Conservation (phyloP, 2,113 vertebrate genomes). For the Callaeas wilsoni region DNA sequence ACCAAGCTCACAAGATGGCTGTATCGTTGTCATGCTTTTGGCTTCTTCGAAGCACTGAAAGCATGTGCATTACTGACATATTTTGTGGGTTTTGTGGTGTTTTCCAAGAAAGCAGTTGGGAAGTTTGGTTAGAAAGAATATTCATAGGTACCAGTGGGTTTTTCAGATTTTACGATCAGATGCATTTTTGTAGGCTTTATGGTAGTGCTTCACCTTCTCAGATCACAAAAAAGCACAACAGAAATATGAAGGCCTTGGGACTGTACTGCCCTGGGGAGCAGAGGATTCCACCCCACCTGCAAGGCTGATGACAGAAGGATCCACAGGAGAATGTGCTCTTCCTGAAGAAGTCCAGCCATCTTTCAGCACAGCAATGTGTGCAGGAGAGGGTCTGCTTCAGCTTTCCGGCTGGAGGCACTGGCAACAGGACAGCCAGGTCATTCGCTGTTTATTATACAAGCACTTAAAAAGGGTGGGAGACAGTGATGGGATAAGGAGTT, state of each 20-base stretch:
- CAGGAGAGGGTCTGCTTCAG: neutral
- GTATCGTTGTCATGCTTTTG: neutral
- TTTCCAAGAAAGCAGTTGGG: neutral
- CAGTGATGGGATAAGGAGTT: neutral
- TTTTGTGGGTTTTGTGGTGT: neutral
- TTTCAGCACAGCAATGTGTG: neutral
- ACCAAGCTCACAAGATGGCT: neutral
- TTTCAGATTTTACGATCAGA: neutral
- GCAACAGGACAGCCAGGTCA: neutral
- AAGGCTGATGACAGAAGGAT: neutral
- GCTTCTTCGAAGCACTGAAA: neutral
- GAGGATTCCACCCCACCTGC: neutral
- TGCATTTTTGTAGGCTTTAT: neutral
- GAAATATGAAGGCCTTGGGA: neutral
- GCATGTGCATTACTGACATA: neutral
- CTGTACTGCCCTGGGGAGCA: rapidly evolving
- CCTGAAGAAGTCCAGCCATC: neutral
- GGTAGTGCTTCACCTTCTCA: neutral
- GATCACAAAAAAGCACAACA: neutral
- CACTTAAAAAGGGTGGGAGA: neutral
- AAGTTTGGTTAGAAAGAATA: neutral
- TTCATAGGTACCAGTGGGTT: neutral
- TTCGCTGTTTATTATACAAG: neutral
- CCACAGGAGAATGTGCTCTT: neutral
- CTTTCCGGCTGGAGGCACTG: neutral